Base-by-base conservation (phyloP, 2,113 vertebrate species). In the Globicephala melas region DNA sequence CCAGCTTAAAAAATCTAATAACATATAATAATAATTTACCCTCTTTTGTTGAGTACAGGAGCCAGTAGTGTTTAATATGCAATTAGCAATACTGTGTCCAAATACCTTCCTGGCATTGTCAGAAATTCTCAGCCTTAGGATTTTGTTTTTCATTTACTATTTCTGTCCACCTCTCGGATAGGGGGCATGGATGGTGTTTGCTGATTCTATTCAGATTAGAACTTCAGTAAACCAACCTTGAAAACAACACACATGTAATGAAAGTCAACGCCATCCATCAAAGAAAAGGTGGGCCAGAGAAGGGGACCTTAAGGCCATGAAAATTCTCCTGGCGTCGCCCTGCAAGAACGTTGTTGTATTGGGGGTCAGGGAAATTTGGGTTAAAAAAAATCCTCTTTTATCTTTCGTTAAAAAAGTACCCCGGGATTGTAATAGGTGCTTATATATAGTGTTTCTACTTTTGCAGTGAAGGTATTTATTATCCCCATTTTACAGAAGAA, bases 1-100 rank as follows among this genome's bases (percentile, higher is more conserved):
- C 41, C 47, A 97, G 58, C 95, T 97, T 91, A 96, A 97, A 97
- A 97, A 98, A 97, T 91, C 38, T 4, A 92, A 70, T 87, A 86
- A 25, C 89, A 47, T 96, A 33, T 82, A 97, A 91, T 91, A 98
- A 91, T 98, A 95, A 98, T 97, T 98, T 98, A 96, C 90, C 53
- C 11, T 83, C 89, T 95, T 74, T 93, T n/a, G n/a, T 85, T 97
- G 82, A 60, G 4, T 84, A 28, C 47, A 91, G 97, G 84, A 67
- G 92, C 41, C 47, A 71, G 33, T 36, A 53, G 41, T 80, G 5
- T 62, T 87, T 79, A 83, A 68, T 80, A 93, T 95, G 90, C 97
- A 85, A 23, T 96, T 74, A n/a, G 50, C 89, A 55, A 17, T 38
- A 73, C 87, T 58, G n/a, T 55, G 38, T 93, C 70, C 38, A 62